Base-by-base conservation (phyloP, 2,113 vertebrate genomes). In the Arizona elegans region DNA sequence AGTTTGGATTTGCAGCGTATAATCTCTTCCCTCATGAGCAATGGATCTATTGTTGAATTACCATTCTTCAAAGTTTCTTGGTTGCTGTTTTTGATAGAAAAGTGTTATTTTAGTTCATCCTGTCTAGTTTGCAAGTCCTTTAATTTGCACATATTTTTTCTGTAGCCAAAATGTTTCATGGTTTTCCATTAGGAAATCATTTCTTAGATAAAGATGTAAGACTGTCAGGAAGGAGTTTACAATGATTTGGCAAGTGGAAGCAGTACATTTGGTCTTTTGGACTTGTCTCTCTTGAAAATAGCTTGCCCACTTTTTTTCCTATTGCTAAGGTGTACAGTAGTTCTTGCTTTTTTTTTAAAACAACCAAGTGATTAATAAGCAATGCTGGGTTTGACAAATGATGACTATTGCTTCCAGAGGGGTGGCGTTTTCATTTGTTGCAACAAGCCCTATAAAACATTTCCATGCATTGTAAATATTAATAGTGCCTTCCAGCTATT, bases 361-460 rank as follows among this genome's bases (percentile, higher is more conserved):
- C 26, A 53, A 70, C 29, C 3, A 10, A 29, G 7, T 29, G 43
- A 70, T n/a, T 10, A 52, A 5, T 21, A 52, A 52, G 17, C 86
- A 87, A 33, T 17, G n/a, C 7, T 33, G 6, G n/a, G 13, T n/a
- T 17, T 75, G 70, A 33, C 5, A 75, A 33, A 75, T 15, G 15
- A 75, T 89, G 17, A 9, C 9, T 59, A 12, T 12, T 59, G 33
- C 24, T 88, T 88, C 54, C n/a, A 38, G 53, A 56, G 19, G 29
- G 3, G n/a, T 88, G n/a, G 29, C 53, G 1, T 55, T 53, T 33
- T n/a, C 24, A 29, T 87, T 29, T 87, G 50, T 52, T 53, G 47
- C 26, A 87, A 53, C 7, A 94, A 96, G 92, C 55, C 90, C 65
- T 86, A 89, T n/a, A 96, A 88, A 96, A 91, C 33, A 19, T 85